Evolutionary conservation across 2,113 vertebrate species (phyloP).

Genomic region (Cacatua alba): DNA sequence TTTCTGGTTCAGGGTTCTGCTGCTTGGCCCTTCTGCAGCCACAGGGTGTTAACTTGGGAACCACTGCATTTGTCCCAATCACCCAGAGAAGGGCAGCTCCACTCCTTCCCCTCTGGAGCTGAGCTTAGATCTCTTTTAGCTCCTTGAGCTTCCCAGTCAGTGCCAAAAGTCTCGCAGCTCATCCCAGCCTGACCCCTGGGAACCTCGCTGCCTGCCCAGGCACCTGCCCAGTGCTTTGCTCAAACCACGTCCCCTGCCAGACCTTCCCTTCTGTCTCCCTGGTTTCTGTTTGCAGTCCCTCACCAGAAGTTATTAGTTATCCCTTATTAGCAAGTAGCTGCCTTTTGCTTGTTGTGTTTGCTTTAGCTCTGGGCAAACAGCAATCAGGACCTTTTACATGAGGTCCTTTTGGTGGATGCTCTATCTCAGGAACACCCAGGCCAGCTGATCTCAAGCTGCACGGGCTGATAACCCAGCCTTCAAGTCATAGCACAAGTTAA

Average conservation of each 20-base stretch:
- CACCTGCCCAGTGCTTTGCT: background rate
- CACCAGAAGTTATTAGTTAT: background rate
- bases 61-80: fast-evolving
- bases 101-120: background rate
- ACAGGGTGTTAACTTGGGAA: fast-evolving
- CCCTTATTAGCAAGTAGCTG: background rate
- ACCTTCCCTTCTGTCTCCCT: background rate
- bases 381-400: background rate
- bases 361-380: background rate
- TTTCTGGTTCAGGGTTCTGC: background rate
- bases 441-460: background rate
- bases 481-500: background rate
- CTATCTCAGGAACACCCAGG: background rate
- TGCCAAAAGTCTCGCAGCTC: background rate
- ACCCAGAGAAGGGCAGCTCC: background rate
- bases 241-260: background rate
- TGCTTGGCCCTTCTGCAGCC: background rate
- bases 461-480: background rate
- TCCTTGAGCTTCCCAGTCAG: background rate
- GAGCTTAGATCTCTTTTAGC: background rate
- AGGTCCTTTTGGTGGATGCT: background rate
- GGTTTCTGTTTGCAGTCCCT: background rate
- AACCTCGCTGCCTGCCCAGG: background rate
- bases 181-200: background rate
- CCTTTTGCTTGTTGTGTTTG: constrained; percentile 2